These are phyloP conservation scores for Ciconia boyciana DNA, from an alignment of 2,113 vertebrate genomes.

Conservation along the genomic window DNA sequence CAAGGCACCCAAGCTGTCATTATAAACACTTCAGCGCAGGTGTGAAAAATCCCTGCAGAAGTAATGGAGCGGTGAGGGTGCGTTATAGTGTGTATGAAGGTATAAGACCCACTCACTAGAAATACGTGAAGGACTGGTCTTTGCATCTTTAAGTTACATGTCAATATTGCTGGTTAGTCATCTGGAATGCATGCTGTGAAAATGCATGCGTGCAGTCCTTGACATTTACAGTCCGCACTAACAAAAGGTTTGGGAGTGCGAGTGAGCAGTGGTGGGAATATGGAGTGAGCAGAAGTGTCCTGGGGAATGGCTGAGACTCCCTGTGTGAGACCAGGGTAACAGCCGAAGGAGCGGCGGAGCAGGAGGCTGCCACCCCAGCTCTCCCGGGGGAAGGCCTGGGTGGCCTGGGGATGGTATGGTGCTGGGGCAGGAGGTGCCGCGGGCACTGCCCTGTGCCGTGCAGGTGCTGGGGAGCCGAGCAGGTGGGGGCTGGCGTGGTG, in stretches of 20 bases:
- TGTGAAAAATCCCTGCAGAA: neutral
- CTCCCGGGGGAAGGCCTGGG: neutral
- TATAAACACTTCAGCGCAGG: neutral
- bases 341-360: fast-evolving
- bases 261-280: neutral
- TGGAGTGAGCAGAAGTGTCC: neutral
- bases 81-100: too few relatives aligned
- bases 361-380: neutral
- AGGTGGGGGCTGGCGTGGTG: fast-evolving
- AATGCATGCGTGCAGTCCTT: neutral
- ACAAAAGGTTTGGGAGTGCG: neutral
- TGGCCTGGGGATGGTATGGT: neutral
- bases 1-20: neutral
- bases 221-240: neutral
- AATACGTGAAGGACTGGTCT: neutral
- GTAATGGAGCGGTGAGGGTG: too few relatives aligned
- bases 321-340: too few relatives aligned
- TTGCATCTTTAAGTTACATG: neutral
- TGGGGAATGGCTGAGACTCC: neutral
- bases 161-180: neutral
- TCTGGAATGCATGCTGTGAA: neutral
- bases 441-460: neutral
- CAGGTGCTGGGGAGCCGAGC: neutral
- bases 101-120: neutral
- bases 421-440: neutral